Conservation (phyloP, 1,140 invertebrate species). For the Penaeus vannamei region DNA sequence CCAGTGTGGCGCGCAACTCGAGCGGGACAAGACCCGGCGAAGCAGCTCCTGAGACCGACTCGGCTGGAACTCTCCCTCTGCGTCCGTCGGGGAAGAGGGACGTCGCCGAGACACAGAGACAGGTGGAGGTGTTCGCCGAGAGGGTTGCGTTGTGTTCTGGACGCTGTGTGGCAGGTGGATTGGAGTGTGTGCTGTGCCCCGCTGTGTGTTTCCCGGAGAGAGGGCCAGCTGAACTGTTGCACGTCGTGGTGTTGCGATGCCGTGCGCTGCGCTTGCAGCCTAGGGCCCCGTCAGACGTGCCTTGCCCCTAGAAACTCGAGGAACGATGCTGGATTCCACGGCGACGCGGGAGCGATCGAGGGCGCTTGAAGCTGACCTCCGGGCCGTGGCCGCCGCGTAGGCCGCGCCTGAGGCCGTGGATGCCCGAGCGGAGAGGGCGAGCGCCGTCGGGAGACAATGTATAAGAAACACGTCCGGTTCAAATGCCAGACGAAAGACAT, state of each 20-base stretch:
- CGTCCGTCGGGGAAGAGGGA: background rate
- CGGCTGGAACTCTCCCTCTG: background rate
- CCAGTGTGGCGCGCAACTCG: no score
- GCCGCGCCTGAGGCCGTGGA: background rate
- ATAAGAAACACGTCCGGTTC: conserved; percentile 42
- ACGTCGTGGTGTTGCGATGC: no score
- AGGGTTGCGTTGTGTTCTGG: background rate
- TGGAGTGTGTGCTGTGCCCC: no score
- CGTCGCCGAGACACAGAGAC: background rate
- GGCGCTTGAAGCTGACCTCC: no score
- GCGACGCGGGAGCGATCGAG: no score
- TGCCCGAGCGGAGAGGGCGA: background rate
- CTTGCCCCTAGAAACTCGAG: no score
- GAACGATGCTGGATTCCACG: no score
- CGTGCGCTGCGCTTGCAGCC: no score
- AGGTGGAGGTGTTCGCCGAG: background rate
- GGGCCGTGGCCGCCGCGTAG: background rate
- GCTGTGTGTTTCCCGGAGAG: no score
- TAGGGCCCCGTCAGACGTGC: no score
- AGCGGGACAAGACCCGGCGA: no score
- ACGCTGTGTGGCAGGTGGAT: background rate
- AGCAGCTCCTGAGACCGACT: background rate
- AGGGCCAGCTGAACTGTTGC: no score
- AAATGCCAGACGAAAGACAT: background rate
- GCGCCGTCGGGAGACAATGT: conserved; percentile 20